Evolutionary conservation across 2,888 invertebrate genomes (phyloP).

Genomic region (Callyntrura sp.): DNA sequence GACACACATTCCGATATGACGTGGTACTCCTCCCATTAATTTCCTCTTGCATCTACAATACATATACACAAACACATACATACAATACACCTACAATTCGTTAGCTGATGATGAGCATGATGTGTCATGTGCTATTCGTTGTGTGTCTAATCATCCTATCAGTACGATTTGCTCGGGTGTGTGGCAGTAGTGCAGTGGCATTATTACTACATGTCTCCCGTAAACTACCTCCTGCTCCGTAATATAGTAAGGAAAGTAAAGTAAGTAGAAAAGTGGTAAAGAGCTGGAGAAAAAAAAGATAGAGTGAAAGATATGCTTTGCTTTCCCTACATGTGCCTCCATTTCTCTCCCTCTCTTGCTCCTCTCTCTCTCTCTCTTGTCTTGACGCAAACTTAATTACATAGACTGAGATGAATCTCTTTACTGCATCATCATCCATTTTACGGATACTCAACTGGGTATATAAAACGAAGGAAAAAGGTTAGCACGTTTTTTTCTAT

Average conservation of each 20-base stretch:
- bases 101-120: no score
- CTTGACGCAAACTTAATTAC: conserved; percentile 82
- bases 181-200: no score
- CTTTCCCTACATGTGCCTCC: conserved; percentile 66
- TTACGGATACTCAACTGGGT: conserved; percentile 74
- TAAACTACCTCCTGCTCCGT: no score
- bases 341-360: no score
- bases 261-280: conserved; percentile 33
- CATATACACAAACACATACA: no score
- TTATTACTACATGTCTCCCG: no score
- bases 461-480: conserved; percentile 55
- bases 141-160: neutral
- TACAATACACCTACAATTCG: no score
- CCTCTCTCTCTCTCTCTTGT: conserved; percentile 75
- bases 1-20: no score
- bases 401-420: conserved; percentile 79
- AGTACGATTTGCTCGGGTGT: no score
- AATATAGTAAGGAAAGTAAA: conserved; percentile 1
- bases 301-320: conserved; percentile 45
- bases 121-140: neutral
- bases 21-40: no score
- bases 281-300: conserved; percentile 1
- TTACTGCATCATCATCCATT: conserved; percentile 79
- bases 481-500: conserved; percentile 35
- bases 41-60: no score